These are phyloP conservation scores for Turdus rufiventris DNA, from an alignment of 2,113 vertebrate species.

Conservation along the genomic window DNA sequence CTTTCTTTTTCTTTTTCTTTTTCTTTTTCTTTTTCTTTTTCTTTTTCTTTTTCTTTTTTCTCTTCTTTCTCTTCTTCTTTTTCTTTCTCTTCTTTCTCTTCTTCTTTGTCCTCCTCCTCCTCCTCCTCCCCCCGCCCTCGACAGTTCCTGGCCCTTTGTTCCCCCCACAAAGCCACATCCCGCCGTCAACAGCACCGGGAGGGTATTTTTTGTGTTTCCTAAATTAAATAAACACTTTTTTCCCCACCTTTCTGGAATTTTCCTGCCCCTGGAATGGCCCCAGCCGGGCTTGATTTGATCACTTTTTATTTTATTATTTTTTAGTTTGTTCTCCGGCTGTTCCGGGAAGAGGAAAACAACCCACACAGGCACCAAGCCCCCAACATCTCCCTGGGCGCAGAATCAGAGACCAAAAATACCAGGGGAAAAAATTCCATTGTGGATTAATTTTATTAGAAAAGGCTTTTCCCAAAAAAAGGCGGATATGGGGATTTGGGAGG, in stretches of 20 bases:
- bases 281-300: background rate
- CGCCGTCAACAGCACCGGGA: background rate
- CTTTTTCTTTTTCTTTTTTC: background rate
- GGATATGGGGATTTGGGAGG: background rate
- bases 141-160: conserved; percentile 8
- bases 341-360: conserved; percentile 1
- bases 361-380: background rate
- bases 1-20: too few species aligned
- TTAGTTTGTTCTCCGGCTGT: background rate
- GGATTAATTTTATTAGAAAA: background rate
- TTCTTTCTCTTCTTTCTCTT: background rate
- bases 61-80: background rate
- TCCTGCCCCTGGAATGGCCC: background rate
- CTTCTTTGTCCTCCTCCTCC: background rate
- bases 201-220: background rate
- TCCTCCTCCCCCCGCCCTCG: background rate
- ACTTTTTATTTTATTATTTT: background rate
- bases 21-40: background rate
- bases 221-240: background rate
- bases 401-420: background rate
- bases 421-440: background rate
- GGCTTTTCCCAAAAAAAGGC: background rate
- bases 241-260: conserved; percentile 57
- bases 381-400: background rate
- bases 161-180: conserved; percentile 13